Base-by-base conservation (phyloP, 2,797 vertebrate species). In the Merluccius polli region DNA sequence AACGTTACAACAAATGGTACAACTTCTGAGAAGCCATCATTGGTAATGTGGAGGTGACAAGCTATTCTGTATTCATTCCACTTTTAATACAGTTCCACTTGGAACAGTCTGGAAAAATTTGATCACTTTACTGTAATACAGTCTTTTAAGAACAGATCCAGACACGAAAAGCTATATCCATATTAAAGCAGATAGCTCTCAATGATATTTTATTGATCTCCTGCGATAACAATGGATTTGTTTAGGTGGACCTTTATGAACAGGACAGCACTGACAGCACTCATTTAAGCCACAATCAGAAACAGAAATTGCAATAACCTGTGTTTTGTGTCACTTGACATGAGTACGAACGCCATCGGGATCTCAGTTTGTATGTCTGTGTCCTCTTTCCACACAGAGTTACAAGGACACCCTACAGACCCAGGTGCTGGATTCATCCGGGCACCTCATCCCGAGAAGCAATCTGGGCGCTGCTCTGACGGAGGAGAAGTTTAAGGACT, bases 361-460 rank as follows among this genome's bases (percentile, higher is more conserved):
- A 65, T 11, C 59, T 65, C 15, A 5, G 3, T 27, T 8, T 29
- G 24, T 5, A 18, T 13, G 32, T 30, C 59, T 33, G 16, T 74
- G 8, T 44, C 21, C 4, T 38, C 59, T 5, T 29, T 52, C 72
- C 16, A 31, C 30, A 0, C 87, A 94, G 92, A 84, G 73, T 70
- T 95, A 94, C 87, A 92, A 86, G 78, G 76, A 89, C 81, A 91
- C 86, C 10, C 72, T 94, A 65, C 93, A 94, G 86, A 78, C 74
- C 21, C 94, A 95, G 86, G 83, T 94, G 0, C 85, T 95, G 83
- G 81, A 92, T 59, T 65, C 88, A 0, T 77, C 75, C 0, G 77
- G 73, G 65, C 59, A 29, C 16, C 21, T 2, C 11, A 59, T 30
- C 9, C 0, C 72, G 69, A n/a, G 77, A 0, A 10, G 74, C 21